Conservation (phyloP, 1,140 invertebrate species). For the Carcinoscorpius rotundicauda region DNA sequence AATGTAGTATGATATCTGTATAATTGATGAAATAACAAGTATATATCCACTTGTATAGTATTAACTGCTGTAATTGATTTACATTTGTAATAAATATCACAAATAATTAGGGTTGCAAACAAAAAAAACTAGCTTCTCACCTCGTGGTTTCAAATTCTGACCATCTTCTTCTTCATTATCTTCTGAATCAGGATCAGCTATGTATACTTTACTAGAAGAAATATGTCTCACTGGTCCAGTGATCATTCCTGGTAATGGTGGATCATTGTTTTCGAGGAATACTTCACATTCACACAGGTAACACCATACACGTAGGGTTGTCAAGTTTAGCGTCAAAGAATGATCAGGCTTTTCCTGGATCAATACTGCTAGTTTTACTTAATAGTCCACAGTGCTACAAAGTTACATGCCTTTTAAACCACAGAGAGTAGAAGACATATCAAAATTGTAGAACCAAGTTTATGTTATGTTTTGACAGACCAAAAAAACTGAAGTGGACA, state of each 20-base stretch:
- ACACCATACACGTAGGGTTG: conserved; percentile 71
- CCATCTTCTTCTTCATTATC: conserved; percentile 38
- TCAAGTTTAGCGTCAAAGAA: conserved; percentile 67
- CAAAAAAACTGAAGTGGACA: too few species aligned
- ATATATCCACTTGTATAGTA: too few species aligned
- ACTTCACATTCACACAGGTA: conserved; percentile 65
- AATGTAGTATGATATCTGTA: too few species aligned
- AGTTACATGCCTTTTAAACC: too few species aligned
- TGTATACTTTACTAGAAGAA: conserved; percentile 5
- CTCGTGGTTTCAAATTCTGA: conserved; percentile 34
- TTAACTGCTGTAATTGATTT: background rate
- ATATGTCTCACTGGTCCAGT: conserved; percentile 7
- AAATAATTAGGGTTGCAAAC: background rate
- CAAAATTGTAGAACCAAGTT: too few species aligned
- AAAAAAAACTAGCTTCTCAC: conserved; percentile 20
- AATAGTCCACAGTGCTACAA: too few species aligned
- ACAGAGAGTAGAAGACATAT: too few species aligned
- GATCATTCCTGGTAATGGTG: conserved; percentile 27
- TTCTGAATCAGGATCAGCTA: conserved; percentile 33
- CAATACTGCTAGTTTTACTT: too few species aligned
- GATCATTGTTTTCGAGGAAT: conserved; percentile 37
- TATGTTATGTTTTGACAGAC: too few species aligned
- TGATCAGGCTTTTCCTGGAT: conserved; percentile 50
- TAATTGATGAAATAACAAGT: too few species aligned
- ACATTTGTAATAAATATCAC: conserved; percentile 7